Evolutionary conservation across 2,888 invertebrate genomes (phyloP).

Genomic region (Dynastes hyllus): DNA sequence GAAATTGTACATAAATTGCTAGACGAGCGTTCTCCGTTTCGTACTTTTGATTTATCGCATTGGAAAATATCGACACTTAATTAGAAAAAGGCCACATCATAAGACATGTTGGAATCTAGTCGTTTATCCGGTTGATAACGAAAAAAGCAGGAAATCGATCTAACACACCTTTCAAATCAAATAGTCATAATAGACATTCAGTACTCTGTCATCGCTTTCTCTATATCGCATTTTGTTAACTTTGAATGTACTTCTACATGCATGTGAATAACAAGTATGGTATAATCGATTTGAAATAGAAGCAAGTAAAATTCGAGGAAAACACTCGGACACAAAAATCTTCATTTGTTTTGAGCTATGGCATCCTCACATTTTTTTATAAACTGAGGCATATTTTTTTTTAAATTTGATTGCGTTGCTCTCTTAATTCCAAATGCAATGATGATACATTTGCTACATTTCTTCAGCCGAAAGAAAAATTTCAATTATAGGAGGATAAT

Average conservation of each 20-base stretch:
- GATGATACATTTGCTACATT: too few species aligned
- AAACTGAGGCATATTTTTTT: too few species aligned
- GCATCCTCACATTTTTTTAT: too few species aligned
- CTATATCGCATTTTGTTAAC: slow-evolving; percentile 1
- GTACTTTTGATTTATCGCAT: slow-evolving; percentile 12
- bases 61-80: neutral
- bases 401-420: too few species aligned
- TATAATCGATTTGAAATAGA: too few species aligned
- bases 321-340: too few species aligned
- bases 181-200: neutral
- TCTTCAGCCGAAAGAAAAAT: too few species aligned
- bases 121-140: neutral
- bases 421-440: too few species aligned
- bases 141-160: slow-evolving; percentile 5
- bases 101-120: neutral
- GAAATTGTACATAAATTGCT: neutral
- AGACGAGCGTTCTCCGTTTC: neutral
- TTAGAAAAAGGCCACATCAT: neutral
- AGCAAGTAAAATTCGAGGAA: too few species aligned
- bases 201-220: slow-evolving; percentile 2
- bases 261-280: neutral
- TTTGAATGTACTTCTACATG: neutral
- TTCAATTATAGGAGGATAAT: too few species aligned
- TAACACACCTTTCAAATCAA: slow-evolving; percentile 8
- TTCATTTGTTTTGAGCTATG: too few species aligned